Evolutionary conservation across 2,888 invertebrate species (phyloP), one percentile per base, ranked within the genome.

Genomic region (Habroteleia sp.): DNA sequence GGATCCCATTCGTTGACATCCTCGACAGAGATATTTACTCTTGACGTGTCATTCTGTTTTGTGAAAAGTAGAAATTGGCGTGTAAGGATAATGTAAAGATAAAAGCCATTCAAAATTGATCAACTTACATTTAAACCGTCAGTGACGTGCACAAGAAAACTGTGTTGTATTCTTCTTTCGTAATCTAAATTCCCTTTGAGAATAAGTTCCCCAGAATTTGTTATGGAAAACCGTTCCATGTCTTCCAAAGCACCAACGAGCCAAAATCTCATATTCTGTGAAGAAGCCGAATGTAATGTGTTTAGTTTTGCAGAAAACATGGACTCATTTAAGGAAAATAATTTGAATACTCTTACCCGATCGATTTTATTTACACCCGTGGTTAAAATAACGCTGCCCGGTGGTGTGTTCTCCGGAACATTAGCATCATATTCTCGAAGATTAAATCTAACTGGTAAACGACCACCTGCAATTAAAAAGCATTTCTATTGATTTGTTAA

Each of bases 1-100:
- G 97, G 97, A 88, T 96, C 96, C 96, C 97, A 97, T 86, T 97
- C 97, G 89, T 97, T 97, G 4, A 96, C 95, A 87, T 97, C 94
- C 80, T 93, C 90, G 8, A 97, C 94, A 0, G 94, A 93, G 17
- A 97, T 91, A 82, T 94, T 94, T 1, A 97, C 92, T 3, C 93
- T 91, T 0, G 96, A 93, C 0, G 96, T 95, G 86, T 96, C 96
- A 87, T 96, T 96, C 95, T 95, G 89, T 0, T 25, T 11, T 8
- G n/a, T 46, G 3, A 48, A 27, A 27, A 27, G 27, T 35, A 35
- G n/a, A 25, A 10, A 20, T 20, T 3, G 27, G 1, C 5, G 5
- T 20, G 20, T 5, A 20, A 2, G 20, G 20, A 20, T 20, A 20
- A 3, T 20, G 20, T 20, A 5, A 16, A 13, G 20, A 10, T 20